Evolutionary conservation across 1,140 invertebrate genomes (phyloP).

Genomic region (Mactra quadrangularis): DNA sequence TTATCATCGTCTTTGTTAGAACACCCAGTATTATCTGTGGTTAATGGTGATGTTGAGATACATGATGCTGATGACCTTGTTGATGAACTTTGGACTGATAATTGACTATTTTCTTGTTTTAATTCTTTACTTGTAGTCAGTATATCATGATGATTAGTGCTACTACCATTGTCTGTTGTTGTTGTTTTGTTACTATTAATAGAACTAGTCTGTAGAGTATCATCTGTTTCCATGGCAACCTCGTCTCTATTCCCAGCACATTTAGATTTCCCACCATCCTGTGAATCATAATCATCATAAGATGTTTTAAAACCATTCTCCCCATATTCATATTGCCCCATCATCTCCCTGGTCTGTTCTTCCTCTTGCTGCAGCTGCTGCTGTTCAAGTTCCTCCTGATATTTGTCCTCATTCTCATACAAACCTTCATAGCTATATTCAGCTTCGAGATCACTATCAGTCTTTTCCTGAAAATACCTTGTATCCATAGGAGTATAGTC

Average conservation of each 20-base stretch:
- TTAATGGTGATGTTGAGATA: constrained; percentile 6
- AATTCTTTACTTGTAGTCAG: not conserved
- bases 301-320: constrained; percentile 47
- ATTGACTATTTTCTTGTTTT: constrained; percentile 18
- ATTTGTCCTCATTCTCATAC: constrained; percentile 56
- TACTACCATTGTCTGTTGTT: not conserved
- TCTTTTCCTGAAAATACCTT: constrained; percentile 44
- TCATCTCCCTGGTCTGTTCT: too few species aligned
- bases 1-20: not conserved
- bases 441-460: constrained; percentile 56
- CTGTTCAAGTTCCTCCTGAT: constrained; percentile 40
- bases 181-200: not conserved
- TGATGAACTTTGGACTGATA: constrained; percentile 20
- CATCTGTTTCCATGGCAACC: constrained; percentile 37
- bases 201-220: constrained; percentile 3
- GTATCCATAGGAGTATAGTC: constrained; percentile 39
- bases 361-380: constrained; percentile 13
- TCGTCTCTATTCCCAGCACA: constrained; percentile 23
- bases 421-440: constrained; percentile 57
- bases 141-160: not conserved
- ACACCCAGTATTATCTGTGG: constrained; percentile 1
- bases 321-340: constrained; percentile 24
- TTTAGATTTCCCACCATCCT: constrained; percentile 30
- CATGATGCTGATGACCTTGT: too few species aligned
- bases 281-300: constrained; percentile 35